Conservation (phyloP, 2,888 invertebrate genomes). For the Caenorhabditis sp. region DNA sequence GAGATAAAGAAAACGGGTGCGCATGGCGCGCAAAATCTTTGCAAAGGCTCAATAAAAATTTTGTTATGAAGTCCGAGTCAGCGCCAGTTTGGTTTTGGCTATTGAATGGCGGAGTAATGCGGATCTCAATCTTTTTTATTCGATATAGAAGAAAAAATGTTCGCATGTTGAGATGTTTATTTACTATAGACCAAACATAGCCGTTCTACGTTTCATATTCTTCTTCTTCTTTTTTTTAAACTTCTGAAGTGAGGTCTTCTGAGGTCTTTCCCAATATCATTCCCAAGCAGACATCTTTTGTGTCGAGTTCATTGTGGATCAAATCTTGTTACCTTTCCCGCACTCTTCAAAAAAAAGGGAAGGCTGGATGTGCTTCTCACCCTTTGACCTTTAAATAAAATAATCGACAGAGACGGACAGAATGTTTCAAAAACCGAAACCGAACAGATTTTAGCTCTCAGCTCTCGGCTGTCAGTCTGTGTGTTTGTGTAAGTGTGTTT, state of each 20-base stretch:
- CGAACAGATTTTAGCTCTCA: neutral
- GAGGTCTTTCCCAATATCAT: neutral
- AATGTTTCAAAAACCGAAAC: conserved; percentile 12
- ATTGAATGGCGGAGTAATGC: conserved; percentile 55
- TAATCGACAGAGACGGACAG: conserved; percentile 23
- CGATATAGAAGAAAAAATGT: conserved; percentile 33
- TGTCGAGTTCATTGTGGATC: neutral
- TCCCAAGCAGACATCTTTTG: conserved; percentile 14
- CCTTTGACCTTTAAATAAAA: conserved; percentile 34
- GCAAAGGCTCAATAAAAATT: conserved; percentile 33
- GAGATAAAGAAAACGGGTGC: no score
- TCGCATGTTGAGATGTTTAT: conserved; percentile 39
- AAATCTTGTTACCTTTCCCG: conserved; percentile 29
- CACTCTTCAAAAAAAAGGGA: conserved; percentile 5
- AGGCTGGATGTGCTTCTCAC: neutral
- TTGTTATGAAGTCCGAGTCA: conserved; percentile 53
- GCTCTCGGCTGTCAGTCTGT: conserved; percentile 15
- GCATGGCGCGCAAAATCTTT: no score
- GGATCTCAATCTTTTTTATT: conserved; percentile 55
- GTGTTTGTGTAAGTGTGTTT: conserved; percentile 35
- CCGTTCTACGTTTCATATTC: conserved; percentile 1
- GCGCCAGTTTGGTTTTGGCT: conserved; percentile 32
- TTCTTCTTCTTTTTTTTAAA: neutral
- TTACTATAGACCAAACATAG: conserved; percentile 27
- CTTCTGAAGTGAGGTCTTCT: neutral